Evolutionary conservation across 2,113 vertebrate genomes (phyloP).

Genomic region (Malurus elegans): DNA sequence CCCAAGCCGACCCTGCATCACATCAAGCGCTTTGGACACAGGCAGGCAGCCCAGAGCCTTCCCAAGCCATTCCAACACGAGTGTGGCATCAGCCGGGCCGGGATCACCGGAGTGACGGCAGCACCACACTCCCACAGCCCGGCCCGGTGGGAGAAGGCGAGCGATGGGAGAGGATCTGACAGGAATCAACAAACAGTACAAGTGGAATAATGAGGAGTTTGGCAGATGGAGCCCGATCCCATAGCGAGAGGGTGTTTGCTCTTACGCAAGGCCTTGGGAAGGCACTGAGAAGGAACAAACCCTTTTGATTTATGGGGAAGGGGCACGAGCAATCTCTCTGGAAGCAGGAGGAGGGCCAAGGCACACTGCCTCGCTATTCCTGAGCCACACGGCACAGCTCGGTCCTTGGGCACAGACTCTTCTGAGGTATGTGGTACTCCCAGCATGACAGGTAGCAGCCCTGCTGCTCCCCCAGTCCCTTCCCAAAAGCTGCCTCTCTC

Average conservation of each 20-base stretch:
- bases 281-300: neutral
- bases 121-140: neutral
- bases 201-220: neutral
- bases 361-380: neutral
- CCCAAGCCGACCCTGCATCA: neutral
- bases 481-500: neutral
- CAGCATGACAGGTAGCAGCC: neutral
- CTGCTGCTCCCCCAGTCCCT: neutral
- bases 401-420: neutral
- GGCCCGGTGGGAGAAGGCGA: neutral
- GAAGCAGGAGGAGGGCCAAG: neutral
- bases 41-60: neutral
- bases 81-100: rapidly evolving
- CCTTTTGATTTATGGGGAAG: neutral
- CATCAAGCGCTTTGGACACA: neutral
- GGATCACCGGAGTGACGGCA: neutral
- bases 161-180: neutral
- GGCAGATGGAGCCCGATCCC: neutral
- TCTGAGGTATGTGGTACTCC: neutral
- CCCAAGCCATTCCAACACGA: neutral
- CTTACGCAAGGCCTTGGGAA: neutral
- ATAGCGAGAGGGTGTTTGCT: neutral
- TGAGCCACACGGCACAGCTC: neutral
- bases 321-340: neutral
- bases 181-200: neutral